Evolutionary conservation across 2,888 invertebrate genomes (phyloP), one percentile per base, ranked within the genome.

Genomic region (Ophion costatus): DNA sequence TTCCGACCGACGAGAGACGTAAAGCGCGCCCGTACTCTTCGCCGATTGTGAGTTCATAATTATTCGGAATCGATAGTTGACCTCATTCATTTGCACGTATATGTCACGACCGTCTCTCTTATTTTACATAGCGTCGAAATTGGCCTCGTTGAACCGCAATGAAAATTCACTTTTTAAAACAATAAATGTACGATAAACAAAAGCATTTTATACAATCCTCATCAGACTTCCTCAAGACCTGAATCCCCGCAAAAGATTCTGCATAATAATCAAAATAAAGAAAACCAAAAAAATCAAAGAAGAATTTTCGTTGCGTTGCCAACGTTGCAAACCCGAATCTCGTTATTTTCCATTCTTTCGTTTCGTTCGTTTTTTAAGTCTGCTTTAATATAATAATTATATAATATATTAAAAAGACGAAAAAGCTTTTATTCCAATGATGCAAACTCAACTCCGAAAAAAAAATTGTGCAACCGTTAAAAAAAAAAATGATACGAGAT

Each of bases 1-100:
- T 51, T 51, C 17, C 17, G 51, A 17, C 17, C 51, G 51, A 4
- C 17, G 17, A 33, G 9, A 22, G 42, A 22, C 59, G 29, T 59
- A 61, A 45, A n/a, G 3, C 38, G 51, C 51, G 14, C 4, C 1
- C 51, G 17, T 51, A 14, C 51, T 51, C 11, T 17, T 14, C 51
- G 51, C 51, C 14, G 38, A 38, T 38, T 38, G 14, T 17, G 51
- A 17, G 17, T 51, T 57, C 63, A 29, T 20, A 17, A 57, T 79
- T 17, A 56, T 69, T 80, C 76, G 67, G 61, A 57, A 73, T 77
- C 77, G 74, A 79, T 79, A 79, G 79, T 81, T 78, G 29, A 80
- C n/a, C n/a, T 80, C 77, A 61, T 82, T 85, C 80, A 73, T 82
- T 75, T 82, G 85, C 85, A 85, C 85, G 85, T 80, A 80, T 76